Conservation (phyloP, 2,888 invertebrate genomes). For the Leptopterna dolabrata region DNA sequence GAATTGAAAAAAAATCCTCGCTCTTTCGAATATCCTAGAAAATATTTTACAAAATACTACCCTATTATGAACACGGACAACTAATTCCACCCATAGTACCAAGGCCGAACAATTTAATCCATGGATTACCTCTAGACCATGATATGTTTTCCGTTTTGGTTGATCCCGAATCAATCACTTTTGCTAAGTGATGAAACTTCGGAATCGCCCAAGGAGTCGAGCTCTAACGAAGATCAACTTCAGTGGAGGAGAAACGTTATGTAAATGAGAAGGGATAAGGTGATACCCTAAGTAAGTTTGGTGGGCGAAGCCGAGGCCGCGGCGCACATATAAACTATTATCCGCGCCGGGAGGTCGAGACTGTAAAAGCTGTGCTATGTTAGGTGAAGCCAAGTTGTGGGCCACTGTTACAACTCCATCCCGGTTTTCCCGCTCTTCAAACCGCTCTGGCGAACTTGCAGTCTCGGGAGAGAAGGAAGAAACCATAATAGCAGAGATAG, state of each 20-base stretch:
- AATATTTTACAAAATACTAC: no score
- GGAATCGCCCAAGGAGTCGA: neutral
- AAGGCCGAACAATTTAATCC: no score
- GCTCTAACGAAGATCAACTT: conserved; percentile 9
- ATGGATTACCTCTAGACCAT: no score
- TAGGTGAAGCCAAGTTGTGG: conserved; percentile 13
- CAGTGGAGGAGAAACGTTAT: neutral
- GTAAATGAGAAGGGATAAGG: conserved; percentile 11
- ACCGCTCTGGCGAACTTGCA: conserved; percentile 31
- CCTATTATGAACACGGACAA: no score
- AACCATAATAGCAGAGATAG: conserved; percentile 46
- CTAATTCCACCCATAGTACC: no score
- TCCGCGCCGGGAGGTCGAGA: neutral
- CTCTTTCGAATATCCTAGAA: no score
- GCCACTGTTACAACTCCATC: neutral
- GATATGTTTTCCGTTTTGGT: no score
- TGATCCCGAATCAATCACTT: no score
- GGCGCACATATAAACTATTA: conserved; percentile 39
- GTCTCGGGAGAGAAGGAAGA: conserved; percentile 39
- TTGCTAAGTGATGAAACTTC: no score
- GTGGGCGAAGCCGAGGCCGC: neutral
- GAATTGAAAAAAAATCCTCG: no score
- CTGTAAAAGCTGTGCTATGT: conserved; percentile 47
- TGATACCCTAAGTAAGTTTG: neutral
- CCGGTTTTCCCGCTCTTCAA: conserved; percentile 3